phyloP scores from a whole-genome alignment of 1,140 invertebrate species.

The Hyles euphorbiae region DNA sequence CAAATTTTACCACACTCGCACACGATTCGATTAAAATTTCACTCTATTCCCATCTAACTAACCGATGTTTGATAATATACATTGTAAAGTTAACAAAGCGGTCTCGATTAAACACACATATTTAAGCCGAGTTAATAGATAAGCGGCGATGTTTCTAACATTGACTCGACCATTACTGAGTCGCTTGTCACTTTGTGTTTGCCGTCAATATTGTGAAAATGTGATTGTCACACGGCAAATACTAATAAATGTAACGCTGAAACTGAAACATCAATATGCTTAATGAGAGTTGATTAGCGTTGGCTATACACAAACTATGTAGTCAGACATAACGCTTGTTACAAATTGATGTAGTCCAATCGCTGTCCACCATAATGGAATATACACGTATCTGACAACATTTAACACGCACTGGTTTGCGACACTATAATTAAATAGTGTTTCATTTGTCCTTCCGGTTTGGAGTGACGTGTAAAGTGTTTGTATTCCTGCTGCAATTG shows the following conservation, averaged over 20 bases:
- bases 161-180: conserved; percentile 7
- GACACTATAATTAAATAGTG: too few species aligned
- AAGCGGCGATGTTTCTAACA: background rate
- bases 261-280: conserved; percentile 49
- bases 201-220: conserved; percentile 24
- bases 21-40: conserved; percentile 55
- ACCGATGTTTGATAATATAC: conserved; percentile 24
- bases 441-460: too few species aligned
- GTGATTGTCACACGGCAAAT: conserved; percentile 39
- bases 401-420: too few species aligned
- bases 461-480: too few species aligned
- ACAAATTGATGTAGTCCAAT: conserved; percentile 20
- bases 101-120: conserved; percentile 2
- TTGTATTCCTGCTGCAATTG: too few species aligned
- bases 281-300: conserved; percentile 59
- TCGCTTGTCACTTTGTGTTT: conserved; percentile 7
- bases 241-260: conserved; percentile 52
- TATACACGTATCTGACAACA: too few species aligned
- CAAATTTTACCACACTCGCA: conserved; percentile 44
- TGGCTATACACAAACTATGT: conserved; percentile 30
- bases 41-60: conserved; percentile 34
- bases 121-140: conserved; percentile 5
- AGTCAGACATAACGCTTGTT: conserved; percentile 18
- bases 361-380: too few species aligned
- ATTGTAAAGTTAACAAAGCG: conserved; percentile 24